Base-by-base conservation (phyloP, 92 coral and sea anemone species). In the Epizoanthus illoricatus region DNA sequence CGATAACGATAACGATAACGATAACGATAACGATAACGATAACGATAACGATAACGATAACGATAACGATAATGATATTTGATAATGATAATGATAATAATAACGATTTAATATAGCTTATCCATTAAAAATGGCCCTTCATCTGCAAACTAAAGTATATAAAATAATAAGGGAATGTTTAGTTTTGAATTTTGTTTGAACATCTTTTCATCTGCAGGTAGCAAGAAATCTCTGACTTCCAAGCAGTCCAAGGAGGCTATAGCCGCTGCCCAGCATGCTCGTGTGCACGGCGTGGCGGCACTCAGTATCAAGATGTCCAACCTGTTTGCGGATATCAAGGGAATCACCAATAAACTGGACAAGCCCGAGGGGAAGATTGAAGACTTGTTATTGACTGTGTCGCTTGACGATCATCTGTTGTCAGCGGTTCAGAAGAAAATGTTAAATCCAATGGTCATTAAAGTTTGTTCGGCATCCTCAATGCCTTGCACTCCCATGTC, bases 361-460 rank as follows among this genome's bases (percentile, higher is more conserved):
- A 80, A 88, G 59, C 75, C 95, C 1, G 87, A 91, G 10, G 93
- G 94, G 20, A 88, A 88, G 42, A 84, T 95, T 16, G 93, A 93
- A 71, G 98, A 95, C 81, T 64, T 95, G 60, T 88, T 89, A 36
- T 78, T 95, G 65, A 86, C 98, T 3, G 90, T 95, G 15, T 86
- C 93, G 10, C 86, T 95, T 54, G 98, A 95, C 43, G 85, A 89
- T 40, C 91, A 87, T 17, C 87, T 95, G 39, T 52, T 95, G 75
- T 93, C 97, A 15, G 91, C 88, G 45, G 58, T 56, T 42, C 98
- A 95, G 73, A 93, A 88, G 85, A 79, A 83, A 20, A 88, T 84
- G 59, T 76, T 95, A 9, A 95, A 95, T 81, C 98, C 98, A 2
- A 95, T 95, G 98, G 98, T 95, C 10, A 88, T 95, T 18, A 92